phyloP scores from a whole-genome alignment of 2,113 vertebrate genomes.

The Tyrannus savana region DNA sequence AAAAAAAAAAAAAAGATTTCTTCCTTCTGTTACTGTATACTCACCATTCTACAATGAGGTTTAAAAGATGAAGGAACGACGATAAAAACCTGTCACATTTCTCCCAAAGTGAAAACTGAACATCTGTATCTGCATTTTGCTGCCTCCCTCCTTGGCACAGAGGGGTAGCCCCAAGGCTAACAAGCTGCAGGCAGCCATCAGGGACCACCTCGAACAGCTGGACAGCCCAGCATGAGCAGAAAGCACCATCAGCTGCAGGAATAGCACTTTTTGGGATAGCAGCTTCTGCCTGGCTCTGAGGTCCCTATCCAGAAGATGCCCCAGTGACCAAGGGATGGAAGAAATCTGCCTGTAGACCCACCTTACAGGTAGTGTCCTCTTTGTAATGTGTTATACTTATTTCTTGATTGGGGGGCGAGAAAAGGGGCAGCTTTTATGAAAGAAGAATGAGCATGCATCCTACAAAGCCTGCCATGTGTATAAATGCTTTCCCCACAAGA shows the following conservation, averaged over 20 bases:
- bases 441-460: fast-evolving
- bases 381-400: background rate
- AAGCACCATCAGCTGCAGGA: background rate
- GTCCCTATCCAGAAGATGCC: background rate
- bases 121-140: background rate
- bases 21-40: background rate
- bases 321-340: background rate
- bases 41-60: background rate
- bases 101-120: background rate
- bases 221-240: background rate
- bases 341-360: background rate
- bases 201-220: background rate
- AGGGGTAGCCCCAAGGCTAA: background rate
- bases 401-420: fast-evolving
- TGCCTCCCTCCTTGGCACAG: fast-evolving
- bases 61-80: background rate
- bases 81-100: background rate
- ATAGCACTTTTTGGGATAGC: fast-evolving
- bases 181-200: fast-evolving
- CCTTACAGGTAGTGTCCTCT: background rate
- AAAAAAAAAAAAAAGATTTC: background rate
- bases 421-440: background rate
- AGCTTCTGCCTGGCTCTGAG: background rate
- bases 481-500: background rate
- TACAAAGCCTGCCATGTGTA: background rate